Percentiles rank a stretch among this genome's conserved stretches.
Evolutionary conservation across 35 echinoderm and acorn worm genomes (phyloP).

Genomic region (Strongylocentrotus purpuratus): DNA sequence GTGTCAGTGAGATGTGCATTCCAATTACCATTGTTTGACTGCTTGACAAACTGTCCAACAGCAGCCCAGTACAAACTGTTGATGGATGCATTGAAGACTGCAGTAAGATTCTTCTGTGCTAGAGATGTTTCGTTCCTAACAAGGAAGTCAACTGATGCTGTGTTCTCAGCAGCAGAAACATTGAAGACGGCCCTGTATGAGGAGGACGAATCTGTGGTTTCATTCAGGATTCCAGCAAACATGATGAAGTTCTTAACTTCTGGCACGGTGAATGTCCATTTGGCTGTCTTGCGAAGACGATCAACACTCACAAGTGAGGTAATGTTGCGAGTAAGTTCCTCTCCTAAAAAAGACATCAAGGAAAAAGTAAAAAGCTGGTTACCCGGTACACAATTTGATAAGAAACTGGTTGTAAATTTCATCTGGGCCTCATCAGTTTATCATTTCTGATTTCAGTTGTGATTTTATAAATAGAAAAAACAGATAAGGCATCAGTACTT

Average conservation of each 20-base stretch:
- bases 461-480: no score
- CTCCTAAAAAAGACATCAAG: slow-evolving; percentile 49
- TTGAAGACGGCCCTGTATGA: slow-evolving; percentile 77
- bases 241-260: slow-evolving; percentile 76
- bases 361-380: neutral
- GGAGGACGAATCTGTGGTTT: slow-evolving; percentile 37
- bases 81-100: slow-evolving; percentile 82
- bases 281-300: slow-evolving; percentile 72
- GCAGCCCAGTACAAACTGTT: slow-evolving; percentile 68
- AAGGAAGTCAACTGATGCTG: slow-evolving; percentile 64
- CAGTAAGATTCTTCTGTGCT: slow-evolving; percentile 73
- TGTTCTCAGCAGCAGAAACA: slow-evolving; percentile 67
- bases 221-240: slow-evolving; percentile 84
- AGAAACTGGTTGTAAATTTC: no score
- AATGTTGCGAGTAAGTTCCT: slow-evolving; percentile 73
- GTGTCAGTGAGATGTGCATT: slow-evolving; percentile 81
- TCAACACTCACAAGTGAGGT: slow-evolving; percentile 71
- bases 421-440: no score
- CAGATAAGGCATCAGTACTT: no score
- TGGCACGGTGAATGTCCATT: slow-evolving; percentile 89
- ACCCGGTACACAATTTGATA: neutral
- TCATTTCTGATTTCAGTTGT: no score
- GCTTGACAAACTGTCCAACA: slow-evolving; percentile 69
- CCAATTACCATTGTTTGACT: slow-evolving; percentile 46
- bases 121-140: slow-evolving; percentile 58